phyloP scores from a whole-genome alignment of 1,140 invertebrate genomes.

The Zaprionus ghesquierei region DNA sequence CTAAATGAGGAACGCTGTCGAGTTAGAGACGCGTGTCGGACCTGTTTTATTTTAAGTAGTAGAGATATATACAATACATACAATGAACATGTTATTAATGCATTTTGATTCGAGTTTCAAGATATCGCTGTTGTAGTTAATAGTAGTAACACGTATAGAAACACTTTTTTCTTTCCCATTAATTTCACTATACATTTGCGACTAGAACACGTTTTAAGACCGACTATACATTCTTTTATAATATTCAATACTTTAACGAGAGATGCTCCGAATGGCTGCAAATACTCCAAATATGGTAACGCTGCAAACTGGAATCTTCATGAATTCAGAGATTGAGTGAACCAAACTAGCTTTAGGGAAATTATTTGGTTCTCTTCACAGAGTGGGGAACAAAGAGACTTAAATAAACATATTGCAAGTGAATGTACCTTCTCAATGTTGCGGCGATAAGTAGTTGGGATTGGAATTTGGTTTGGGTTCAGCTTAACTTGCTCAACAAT shows the following conservation, averaged over 20 bases:
- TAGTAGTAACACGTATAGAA: not conserved
- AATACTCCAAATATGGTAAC: conserved; percentile 11
- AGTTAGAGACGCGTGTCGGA: conserved; percentile 89
- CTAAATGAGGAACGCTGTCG: conserved; percentile 87
- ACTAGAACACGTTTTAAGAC: not conserved
- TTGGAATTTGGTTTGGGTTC: conserved; percentile 89
- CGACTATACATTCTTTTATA: not conserved
- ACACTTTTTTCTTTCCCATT: not conserved
- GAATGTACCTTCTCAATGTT: conserved; percentile 81
- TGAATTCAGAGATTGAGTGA: not conserved
- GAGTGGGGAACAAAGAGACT: conserved; percentile 23
- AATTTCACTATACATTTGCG: not conserved
- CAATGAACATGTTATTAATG: conserved; percentile 61
- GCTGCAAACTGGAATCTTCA: conserved; percentile 17
- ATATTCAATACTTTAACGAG: not conserved
- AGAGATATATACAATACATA: conserved; percentile 68
- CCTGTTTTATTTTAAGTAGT: conserved; percentile 83
- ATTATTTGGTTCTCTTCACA: conserved; percentile 2
- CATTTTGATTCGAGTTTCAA: conserved; percentile 30
- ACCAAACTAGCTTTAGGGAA: conserved; percentile 19
- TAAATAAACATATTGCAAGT: conserved; percentile 9
- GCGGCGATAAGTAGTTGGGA: conserved; percentile 83
- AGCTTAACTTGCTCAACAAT: conserved; percentile 92
- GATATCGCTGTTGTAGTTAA: not conserved
- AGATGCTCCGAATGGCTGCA: conserved; percentile 1